A percentile compares a stretch with the other conserved stretches of the same genome.
Conservation (phyloP, 2,888 invertebrate species). For the Mesodorylaimus sp. region DNA sequence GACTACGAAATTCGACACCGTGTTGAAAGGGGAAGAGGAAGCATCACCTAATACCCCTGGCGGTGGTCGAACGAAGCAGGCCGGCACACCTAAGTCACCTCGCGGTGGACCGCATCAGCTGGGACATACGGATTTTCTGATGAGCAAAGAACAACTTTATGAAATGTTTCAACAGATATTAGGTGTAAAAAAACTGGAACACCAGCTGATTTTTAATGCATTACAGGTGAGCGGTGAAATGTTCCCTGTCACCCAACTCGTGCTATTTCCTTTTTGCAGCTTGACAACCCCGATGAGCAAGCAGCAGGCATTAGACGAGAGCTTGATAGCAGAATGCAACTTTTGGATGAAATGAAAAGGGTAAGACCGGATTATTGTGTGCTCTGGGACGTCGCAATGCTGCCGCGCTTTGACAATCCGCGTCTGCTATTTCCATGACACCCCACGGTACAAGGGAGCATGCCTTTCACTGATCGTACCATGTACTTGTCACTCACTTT, state of each 20-base stretch:
- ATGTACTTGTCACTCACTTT: too few relatives aligned
- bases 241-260: too few relatives aligned
- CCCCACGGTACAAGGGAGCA: too few relatives aligned
- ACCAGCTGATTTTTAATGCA: conserved; percentile 90
- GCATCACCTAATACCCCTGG: background rate
- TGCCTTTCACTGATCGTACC: too few relatives aligned
- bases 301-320: conserved; percentile 94
- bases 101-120: background rate
- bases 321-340: conserved; percentile 83
- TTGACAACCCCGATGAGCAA: conserved; percentile 95
- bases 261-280: conserved; percentile 38
- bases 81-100: background rate
- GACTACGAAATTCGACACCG: conserved; percentile 96
- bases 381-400: conserved; percentile 64
- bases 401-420: conserved; percentile 98
- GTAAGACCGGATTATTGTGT: conserved; percentile 35
- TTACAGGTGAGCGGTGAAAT: conserved; percentile 66
- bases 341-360: conserved; percentile 86
- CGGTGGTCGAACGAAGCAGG: background rate
- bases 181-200: conserved; percentile 92
- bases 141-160: conserved; percentile 91
- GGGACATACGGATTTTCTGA: conserved; percentile 33
- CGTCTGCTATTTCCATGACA: too few relatives aligned
- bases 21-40: conserved; percentile 41
- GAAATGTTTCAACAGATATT: conserved; percentile 98